phyloP scores from a whole-genome alignment of 2,113 vertebrate genomes.

The Mesitornis unicolor region DNA sequence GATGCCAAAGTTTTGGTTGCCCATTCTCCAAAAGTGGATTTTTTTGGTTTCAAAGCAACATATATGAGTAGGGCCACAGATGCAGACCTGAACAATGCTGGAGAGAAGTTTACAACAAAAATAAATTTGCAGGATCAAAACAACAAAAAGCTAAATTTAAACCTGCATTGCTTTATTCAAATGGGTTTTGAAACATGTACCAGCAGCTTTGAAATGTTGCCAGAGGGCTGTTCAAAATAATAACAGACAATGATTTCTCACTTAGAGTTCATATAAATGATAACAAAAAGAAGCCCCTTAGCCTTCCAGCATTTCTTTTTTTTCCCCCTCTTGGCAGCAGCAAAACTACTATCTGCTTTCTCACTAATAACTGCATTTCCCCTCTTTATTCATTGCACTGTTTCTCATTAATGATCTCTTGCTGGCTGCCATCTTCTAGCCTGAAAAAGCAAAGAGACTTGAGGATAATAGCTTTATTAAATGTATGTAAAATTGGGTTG shows the following conservation, averaged over 20 bases:
- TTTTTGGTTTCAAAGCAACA: not conserved
- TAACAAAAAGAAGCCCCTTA: not conserved
- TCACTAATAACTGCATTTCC: not conserved
- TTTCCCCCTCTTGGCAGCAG: not conserved
- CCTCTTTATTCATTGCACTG: not conserved
- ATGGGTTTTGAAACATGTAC: not conserved
- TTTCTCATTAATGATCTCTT: not conserved
- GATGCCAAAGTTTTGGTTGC: not conserved
- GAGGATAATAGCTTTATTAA: not conserved
- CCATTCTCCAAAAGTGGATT: not conserved
- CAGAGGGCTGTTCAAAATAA: not conserved
- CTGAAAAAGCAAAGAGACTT: conserved; percentile 1
- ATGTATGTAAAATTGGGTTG: not conserved
- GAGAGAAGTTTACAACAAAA: not conserved
- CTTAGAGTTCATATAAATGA: not conserved
- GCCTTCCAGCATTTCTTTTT: not conserved
- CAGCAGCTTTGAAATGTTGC: conserved; percentile 1
- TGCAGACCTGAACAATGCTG: not conserved
- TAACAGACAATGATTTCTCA: not conserved
- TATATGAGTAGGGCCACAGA: not conserved
- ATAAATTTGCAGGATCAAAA: not conserved
- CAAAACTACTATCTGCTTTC: not conserved
- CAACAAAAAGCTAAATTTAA: conserved; percentile 8
- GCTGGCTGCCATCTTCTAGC: not conserved
- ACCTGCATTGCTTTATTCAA: not conserved